phyloP scores from a whole-genome alignment of 2,888 invertebrate genomes.

The Electrophaes corylata region DNA sequence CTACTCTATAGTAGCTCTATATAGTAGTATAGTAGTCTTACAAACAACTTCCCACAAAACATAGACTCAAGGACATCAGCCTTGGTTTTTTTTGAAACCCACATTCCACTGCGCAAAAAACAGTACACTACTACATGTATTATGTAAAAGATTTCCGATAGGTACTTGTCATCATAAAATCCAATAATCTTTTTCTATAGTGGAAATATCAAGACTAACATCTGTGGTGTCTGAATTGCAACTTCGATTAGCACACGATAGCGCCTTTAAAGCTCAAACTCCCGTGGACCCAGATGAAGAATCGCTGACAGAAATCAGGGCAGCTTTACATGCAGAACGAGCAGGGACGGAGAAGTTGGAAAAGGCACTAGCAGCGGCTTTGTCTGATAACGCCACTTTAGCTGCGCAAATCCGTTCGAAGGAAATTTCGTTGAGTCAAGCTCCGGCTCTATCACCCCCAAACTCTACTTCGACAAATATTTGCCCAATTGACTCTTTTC shows the following conservation, averaged over 20 bases:
- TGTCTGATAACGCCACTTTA: slow-evolving; percentile 65
- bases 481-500: slow-evolving; percentile 69
- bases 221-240: slow-evolving; percentile 61
- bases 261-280: slow-evolving; percentile 36
- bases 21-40: too few species aligned
- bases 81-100: slow-evolving; percentile 1
- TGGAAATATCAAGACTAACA: slow-evolving; percentile 63
- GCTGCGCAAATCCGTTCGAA: slow-evolving; percentile 56
- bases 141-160: slow-evolving; percentile 1
- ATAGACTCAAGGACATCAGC: background rate
- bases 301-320: slow-evolving; percentile 56
- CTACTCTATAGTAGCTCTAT: too few species aligned
- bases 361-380: slow-evolving; percentile 63
- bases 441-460: slow-evolving; percentile 38
- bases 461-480: slow-evolving; percentile 50
- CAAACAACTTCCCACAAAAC: too few species aligned
- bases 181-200: slow-evolving; percentile 46
- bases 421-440: slow-evolving; percentile 48
- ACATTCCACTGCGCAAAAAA: slow-evolving; percentile 3
- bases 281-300: slow-evolving; percentile 47
- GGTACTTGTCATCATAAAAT: background rate
- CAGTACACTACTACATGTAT: background rate
- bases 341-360: slow-evolving; percentile 64
- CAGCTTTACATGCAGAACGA: slow-evolving; percentile 65
- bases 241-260: slow-evolving; percentile 43